Conservation (phyloP, 2,113 vertebrate species). For the Hyperoodon ampullatus region DNA sequence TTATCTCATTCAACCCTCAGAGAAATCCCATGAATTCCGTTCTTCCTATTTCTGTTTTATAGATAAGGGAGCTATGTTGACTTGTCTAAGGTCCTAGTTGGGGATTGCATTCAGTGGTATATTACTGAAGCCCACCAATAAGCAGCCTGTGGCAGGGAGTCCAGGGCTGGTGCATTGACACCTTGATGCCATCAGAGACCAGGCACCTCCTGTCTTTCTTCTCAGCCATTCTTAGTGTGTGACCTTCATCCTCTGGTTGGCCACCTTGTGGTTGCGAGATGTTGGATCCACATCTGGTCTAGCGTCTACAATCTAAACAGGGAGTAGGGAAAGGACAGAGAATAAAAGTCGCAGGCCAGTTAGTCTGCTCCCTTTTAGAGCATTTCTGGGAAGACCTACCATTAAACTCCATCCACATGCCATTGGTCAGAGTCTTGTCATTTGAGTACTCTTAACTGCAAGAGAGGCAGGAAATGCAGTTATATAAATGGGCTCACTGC, state of each 20-base stretch:
- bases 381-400: neutral
- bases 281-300: neutral
- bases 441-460: neutral
- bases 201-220: neutral
- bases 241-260: neutral
- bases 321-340: neutral
- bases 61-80: neutral
- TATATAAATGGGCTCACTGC: neutral
- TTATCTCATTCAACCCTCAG: no score
- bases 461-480: neutral
- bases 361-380: neutral
- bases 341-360: neutral
- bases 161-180: fast-evolving
- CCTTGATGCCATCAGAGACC: neutral
- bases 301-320: neutral
- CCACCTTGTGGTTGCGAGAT: neutral
- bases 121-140: neutral
- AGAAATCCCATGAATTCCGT: neutral
- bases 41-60: neutral
- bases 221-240: neutral
- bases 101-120: neutral
- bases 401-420: neutral
- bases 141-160: neutral
- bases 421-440: neutral
- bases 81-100: neutral